Base-by-base conservation (phyloP, 2,797 vertebrate genomes). In the Oreortyx pictus region DNA sequence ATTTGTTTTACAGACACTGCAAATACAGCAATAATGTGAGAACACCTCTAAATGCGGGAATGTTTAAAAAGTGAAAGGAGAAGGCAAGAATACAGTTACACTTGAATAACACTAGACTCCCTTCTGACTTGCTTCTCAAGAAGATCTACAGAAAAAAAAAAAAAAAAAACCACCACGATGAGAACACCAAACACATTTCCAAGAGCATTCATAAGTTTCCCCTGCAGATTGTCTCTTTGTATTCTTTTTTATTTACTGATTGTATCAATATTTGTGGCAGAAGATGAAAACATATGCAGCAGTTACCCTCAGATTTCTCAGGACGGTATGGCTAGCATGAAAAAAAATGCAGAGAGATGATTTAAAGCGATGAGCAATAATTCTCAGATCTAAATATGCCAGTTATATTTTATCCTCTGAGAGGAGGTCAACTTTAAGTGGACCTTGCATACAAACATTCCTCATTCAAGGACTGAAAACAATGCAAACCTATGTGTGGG, bases 31-130 rank as follows among this genome's bases (percentile, higher is more conserved):
- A n/a, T 49, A 65, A 66, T 44, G 43, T 7, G 9, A 95, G 39
- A 91, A 89, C 61, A 96, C 22, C n/a, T 91, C 66, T 39, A 65
- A 76, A 73, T 7, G 11, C 6, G 64, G 60, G 46, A 64, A 80
- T 94, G 50, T 68, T 52, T 92, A 85, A 93, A 96, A 95, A 93
- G 82, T 44, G 75, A 88, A 41, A 13, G n/a, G 35, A 95, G 52
- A 94, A 86, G 82, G 76, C 64, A 81, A 62, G 33, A 91, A 88
- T 74, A 88, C 23, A 44, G 68, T 88, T 87, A 56, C 35, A 70
- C 62, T n/a, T 80, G 31, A 90, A 78, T 60, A 73, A 82, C 43
- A 90, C 14, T 71, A 72, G 37, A 67, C 65, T 52, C 86, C 64
- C 60, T 49, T 80, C 73, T 27, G n/a, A 33, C 6, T 76, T 70